Evolutionary conservation across 2,113 vertebrate genomes (phyloP).

Genomic region (Vulpes ferrilata): DNA sequence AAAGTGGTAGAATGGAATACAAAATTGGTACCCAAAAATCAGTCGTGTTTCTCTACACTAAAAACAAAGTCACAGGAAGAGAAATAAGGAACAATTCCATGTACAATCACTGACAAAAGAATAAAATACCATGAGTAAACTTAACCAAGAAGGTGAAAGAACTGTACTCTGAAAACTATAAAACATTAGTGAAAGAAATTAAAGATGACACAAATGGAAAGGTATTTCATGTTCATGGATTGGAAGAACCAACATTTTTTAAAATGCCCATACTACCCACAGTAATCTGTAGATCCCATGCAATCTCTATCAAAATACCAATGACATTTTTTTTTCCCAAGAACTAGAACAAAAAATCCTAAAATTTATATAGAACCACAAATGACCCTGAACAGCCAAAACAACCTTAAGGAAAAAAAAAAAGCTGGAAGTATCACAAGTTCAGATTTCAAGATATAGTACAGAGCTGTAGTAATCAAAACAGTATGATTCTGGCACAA

Average conservation of each 20-base stretch:
- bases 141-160: not conserved
- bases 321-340: not conserved
- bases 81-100: not conserved
- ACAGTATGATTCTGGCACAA: not conserved
- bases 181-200: not conserved
- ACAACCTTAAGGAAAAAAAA: not conserved
- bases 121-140: not conserved
- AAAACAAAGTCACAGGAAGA: not conserved
- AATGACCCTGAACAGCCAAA: not conserved
- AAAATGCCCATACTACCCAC: not conserved
- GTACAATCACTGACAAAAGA: not conserved
- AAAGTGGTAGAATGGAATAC: not conserved
- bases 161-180: not conserved
- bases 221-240: not conserved
- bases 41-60: not conserved
- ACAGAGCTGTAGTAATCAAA: not conserved
- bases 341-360: not conserved
- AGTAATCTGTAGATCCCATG: not conserved
- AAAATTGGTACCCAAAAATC: not conserved
- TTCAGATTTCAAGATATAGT: not conserved
- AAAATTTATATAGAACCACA: not conserved
- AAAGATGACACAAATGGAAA: not conserved
- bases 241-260: not conserved
- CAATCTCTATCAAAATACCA: not conserved
- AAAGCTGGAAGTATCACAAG: not conserved